These are phyloP conservation scores for Drosophila seclusa DNA, from an alignment of 2,888 invertebrate species.

Conservation along the genomic window DNA sequence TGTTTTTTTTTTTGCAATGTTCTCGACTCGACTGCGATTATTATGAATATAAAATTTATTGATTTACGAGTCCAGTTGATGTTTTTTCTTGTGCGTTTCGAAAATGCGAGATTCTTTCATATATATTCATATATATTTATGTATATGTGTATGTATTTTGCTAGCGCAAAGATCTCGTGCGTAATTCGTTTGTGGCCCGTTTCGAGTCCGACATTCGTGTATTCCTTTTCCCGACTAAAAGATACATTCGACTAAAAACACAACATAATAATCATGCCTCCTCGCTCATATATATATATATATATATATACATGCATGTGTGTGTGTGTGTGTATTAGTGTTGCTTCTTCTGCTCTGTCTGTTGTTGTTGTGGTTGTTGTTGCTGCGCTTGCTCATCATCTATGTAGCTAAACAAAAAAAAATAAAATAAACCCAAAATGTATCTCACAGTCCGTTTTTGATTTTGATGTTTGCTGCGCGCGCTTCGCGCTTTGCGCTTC, in stretches of 20 bases:
- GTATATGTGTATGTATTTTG: constrained; percentile 10
- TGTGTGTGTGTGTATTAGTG: constrained; percentile 38
- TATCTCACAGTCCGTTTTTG: constrained; percentile 74
- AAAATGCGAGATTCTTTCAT: constrained; percentile 54
- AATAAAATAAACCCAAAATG: constrained; percentile 72
- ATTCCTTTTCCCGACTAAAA: constrained; percentile 79
- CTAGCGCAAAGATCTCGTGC: constrained; percentile 51
- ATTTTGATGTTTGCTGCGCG: constrained; percentile 69
- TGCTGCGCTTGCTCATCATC: constrained; percentile 69
- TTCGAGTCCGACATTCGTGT: constrained; percentile 69
- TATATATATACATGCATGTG: constrained; percentile 16
- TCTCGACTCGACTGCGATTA: constrained; percentile 23
- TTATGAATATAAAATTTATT: constrained; percentile 45
- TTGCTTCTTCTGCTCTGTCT: constrained; percentile 37
- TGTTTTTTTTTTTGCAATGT: constrained; percentile 16
- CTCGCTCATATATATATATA: constrained; percentile 29
- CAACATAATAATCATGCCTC: constrained; percentile 68
- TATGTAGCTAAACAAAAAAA: constrained; percentile 62
- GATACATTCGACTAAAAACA: constrained; percentile 79
- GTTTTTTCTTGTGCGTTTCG: constrained; percentile 36
- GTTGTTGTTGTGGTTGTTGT: constrained; percentile 37
- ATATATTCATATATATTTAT: constrained; percentile 16
- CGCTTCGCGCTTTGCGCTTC: constrained; percentile 36
- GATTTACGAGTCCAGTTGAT: constrained; percentile 44
- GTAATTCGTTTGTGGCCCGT: constrained; percentile 56